Percentiles rank a stretch among this genome's conserved stretches.
phyloP scores from a whole-genome alignment of 2,888 invertebrate genomes.

The Sarcophaga carnaria region DNA sequence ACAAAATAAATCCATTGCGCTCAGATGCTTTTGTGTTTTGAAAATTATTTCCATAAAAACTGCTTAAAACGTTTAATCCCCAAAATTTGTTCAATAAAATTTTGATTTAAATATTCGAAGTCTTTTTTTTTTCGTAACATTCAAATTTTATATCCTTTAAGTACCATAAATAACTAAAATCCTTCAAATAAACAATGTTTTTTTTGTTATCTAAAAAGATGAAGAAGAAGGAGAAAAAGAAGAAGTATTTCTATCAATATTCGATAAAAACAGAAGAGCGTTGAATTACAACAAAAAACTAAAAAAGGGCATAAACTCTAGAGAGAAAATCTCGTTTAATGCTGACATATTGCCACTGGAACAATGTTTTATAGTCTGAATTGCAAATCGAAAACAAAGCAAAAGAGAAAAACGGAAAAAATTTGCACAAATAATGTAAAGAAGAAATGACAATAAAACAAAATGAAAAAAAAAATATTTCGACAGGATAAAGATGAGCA shows the following conservation, averaged over 20 bases:
- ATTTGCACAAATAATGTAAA: conserved; percentile 16
- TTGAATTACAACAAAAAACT: conserved; percentile 31
- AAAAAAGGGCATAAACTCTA: conserved; percentile 41
- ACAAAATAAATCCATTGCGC: too few relatives aligned
- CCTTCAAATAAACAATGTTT: conserved; percentile 63
- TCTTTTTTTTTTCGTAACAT: conserved; percentile 12
- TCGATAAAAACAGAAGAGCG: conserved; percentile 10
- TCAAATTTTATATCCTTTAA: conserved; percentile 22
- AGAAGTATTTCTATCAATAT: conserved; percentile 46
- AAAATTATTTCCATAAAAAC: neutral
- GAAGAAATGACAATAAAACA: conserved; percentile 39
- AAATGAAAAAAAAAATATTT: conserved; percentile 28
- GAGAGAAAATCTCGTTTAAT: conserved; percentile 52
- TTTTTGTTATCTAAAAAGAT: neutral
- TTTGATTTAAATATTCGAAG: neutral
- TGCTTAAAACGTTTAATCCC: neutral
- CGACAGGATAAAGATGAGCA: neutral
- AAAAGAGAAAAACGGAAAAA: neutral
- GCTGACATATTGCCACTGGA: conserved; percentile 57
- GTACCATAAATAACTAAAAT: conserved; percentile 57
- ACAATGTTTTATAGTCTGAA: conserved; percentile 43
- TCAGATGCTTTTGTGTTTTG: neutral
- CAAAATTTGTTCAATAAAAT: neutral
- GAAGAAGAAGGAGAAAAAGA: neutral
- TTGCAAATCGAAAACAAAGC: conserved; percentile 31